These are phyloP conservation scores for Sciurus vulgaris DNA, from an alignment of 2,797 vertebrate genomes.

Conservation along the genomic window DNA sequence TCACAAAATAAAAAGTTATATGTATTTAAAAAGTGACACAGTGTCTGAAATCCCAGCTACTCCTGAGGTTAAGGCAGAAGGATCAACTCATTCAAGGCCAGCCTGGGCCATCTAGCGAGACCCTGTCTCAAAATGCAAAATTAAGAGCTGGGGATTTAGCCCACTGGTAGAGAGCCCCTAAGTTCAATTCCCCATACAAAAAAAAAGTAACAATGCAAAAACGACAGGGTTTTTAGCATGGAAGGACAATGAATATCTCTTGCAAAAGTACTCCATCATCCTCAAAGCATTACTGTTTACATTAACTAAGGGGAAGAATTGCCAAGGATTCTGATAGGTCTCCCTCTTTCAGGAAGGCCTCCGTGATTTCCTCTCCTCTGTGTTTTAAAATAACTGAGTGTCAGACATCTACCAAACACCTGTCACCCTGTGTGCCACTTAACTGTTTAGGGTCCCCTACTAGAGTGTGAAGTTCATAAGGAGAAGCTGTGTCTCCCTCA, in stretches of 20 bases:
- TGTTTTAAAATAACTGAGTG: background rate
- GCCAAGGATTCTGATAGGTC: background rate
- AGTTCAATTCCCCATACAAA: no score
- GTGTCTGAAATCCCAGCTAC: background rate
- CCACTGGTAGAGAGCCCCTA: no score
- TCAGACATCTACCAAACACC: background rate
- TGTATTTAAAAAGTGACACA: background rate
- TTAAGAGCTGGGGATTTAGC: no score
- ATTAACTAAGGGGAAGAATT: background rate
- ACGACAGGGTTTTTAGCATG: background rate
- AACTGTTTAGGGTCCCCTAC: background rate
- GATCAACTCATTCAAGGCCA: background rate
- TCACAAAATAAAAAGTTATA: constrained; percentile 1
- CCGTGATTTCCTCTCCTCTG: background rate
- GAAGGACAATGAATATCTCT: background rate
- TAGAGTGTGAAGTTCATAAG: constrained; percentile 12
- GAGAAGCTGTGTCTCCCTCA: background rate
- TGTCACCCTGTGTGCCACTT: background rate
- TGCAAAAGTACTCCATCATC: background rate
- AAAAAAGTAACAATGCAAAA: background rate
- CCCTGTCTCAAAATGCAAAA: no score
- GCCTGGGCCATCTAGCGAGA: background rate
- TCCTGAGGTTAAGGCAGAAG: background rate
- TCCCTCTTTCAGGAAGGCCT: constrained; percentile 53
- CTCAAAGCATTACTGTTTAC: background rate